Conservation (phyloP, 2,888 invertebrate genomes). For the Plebejus melissa region DNA sequence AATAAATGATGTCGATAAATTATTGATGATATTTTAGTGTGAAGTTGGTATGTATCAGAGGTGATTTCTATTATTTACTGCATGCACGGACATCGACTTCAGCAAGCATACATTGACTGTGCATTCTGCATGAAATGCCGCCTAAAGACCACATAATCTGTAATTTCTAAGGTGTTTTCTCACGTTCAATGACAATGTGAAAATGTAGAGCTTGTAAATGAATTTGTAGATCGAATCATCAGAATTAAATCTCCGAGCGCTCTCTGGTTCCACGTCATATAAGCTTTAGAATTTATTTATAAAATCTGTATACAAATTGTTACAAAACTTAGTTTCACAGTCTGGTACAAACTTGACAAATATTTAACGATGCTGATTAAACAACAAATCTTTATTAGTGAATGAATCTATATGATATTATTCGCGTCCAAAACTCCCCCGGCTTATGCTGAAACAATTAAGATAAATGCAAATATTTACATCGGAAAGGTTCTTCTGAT, state of each 20-base stretch:
- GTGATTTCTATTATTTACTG: constrained; percentile 62
- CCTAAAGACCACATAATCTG: constrained; percentile 9
- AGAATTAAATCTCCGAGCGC: constrained; percentile 59
- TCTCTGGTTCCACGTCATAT: constrained; percentile 56
- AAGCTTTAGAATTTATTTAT: constrained; percentile 59
- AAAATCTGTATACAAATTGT: constrained; percentile 60
- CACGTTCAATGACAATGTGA: background rate
- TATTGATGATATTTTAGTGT: constrained; percentile 63
- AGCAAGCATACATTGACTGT: constrained; percentile 53
- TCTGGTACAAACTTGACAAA: constrained; percentile 33
- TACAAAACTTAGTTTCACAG: constrained; percentile 31
- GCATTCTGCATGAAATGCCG: constrained; percentile 26
- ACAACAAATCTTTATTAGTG: constrained; percentile 23
- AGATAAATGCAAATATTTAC: constrained; percentile 55
- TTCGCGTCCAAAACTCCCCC: constrained; percentile 48
- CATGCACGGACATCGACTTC: constrained; percentile 60
- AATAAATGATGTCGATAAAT: constrained; percentile 58
- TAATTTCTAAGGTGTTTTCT: background rate
- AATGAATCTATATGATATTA: constrained; percentile 22
- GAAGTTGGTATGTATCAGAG: constrained; percentile 60
- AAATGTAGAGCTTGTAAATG: constrained; percentile 45
- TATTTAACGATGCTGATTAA: constrained; percentile 28
- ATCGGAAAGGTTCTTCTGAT: constrained; percentile 28
- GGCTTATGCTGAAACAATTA: constrained; percentile 73
- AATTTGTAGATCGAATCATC: constrained; percentile 62